Evolutionary conservation across 2,113 vertebrate species (phyloP).

Genomic region (Antechinus flavipes): DNA sequence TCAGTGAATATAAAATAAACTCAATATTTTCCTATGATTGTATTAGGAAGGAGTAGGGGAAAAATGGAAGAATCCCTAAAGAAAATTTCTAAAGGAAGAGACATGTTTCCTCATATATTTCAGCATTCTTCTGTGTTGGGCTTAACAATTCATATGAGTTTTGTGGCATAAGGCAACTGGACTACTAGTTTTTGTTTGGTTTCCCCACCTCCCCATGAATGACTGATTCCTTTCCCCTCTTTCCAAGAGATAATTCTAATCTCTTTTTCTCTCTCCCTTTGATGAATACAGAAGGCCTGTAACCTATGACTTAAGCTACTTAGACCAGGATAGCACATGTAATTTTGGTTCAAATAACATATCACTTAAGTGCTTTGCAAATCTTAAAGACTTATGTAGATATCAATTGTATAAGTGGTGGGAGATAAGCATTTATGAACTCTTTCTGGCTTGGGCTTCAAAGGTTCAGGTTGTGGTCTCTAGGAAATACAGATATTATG

Average conservation of each 20-base stretch:
- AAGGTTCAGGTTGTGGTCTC: not conserved
- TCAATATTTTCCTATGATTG: not conserved
- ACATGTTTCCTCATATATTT: not conserved
- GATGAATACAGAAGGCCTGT: not conserved
- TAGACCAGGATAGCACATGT: not conserved
- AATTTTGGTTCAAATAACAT: not conserved
- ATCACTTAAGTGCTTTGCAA: not conserved
- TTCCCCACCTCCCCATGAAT: not conserved
- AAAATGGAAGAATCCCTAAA: not conserved
- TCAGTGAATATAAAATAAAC: constrained; percentile 7
- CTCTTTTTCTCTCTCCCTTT: not conserved
- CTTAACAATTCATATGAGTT: not conserved
- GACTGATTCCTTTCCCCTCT: not conserved
- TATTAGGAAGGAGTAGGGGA: not conserved
- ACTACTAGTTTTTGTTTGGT: not conserved
- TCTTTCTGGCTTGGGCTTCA: not conserved
- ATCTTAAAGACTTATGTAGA: not conserved
- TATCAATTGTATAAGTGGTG: not conserved
- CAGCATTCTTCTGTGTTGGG: not conserved
- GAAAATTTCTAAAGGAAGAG: not conserved
- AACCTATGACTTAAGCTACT: not conserved
- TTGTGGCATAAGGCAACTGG: not conserved
- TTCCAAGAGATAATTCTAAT: not conserved
- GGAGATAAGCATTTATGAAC: not conserved
- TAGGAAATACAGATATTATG: not conserved